Evolutionary conservation across 2,888 invertebrate species (phyloP).

Genomic region (Ptychoptera contaminata): DNA sequence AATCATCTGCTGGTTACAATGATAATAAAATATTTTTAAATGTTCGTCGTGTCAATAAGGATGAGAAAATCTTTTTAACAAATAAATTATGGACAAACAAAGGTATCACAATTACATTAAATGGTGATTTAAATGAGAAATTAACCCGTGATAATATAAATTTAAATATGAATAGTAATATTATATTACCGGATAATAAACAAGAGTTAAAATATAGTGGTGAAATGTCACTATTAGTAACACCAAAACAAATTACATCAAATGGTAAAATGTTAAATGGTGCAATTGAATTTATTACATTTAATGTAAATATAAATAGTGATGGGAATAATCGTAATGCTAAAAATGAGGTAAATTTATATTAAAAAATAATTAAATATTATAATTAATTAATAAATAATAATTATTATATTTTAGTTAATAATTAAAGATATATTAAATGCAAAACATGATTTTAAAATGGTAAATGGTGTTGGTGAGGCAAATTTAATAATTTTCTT

Average conservation of each 20-base stretch:
- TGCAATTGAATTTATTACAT: conserved; percentile 17
- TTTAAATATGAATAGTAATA: no score
- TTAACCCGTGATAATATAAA: no score
- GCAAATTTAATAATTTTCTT: conserved; percentile 25
- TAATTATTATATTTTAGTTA: no score
- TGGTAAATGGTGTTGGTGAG: conserved; percentile 47
- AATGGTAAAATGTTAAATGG: conserved; percentile 26
- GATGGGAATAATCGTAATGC: conserved; percentile 28
- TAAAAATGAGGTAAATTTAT: conserved; percentile 31
- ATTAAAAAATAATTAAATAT: no score
- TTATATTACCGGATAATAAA: conserved; percentile 15
- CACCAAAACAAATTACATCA: conserved; percentile 28
- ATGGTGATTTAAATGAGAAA: no score
- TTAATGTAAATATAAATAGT: conserved; percentile 20
- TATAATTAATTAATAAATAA: no score
- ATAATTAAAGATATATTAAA: conserved; percentile 41
- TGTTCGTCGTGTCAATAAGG: background rate
- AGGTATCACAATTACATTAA: no score
- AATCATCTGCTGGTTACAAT: no score
- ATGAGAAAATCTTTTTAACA: background rate
- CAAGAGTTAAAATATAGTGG: conserved; percentile 15
- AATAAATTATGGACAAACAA: background rate
- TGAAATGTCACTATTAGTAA: conserved; percentile 9
- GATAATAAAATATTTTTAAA: no score
- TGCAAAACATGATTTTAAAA: conserved; percentile 42